Percentiles rank a stretch among this genome's conserved stretches.
Conservation (phyloP, 2,113 vertebrate genomes). For the Patagioenas fasciata region DNA sequence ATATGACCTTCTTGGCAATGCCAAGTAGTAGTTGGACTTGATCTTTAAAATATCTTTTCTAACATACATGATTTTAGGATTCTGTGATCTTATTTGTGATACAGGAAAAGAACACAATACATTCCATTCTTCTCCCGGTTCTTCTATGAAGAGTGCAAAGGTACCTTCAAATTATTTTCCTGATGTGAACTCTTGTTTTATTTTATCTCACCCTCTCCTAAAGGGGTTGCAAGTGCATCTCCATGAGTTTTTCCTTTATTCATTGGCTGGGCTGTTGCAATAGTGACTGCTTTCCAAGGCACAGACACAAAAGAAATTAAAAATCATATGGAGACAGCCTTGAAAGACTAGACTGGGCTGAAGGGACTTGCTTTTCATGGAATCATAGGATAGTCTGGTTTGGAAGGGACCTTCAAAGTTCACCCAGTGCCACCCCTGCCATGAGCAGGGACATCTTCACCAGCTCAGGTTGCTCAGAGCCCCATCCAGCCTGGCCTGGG, state of each 20-base stretch:
- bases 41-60: no score
- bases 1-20: no score
- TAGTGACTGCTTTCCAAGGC: background rate
- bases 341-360: background rate
- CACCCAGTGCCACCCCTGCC: no score
- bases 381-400: no score
- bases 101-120: background rate
- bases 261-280: background rate
- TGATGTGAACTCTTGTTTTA: background rate
- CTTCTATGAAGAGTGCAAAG: background rate
- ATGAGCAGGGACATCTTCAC: no score
- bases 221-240: background rate
- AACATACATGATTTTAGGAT: no score
- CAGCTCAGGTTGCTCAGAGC: no score
- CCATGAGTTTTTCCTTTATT: background rate
- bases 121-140: background rate
- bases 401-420: no score
- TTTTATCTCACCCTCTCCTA: background rate
- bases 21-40: no score
- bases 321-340: background rate
- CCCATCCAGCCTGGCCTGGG: no score
- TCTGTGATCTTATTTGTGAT: background rate
- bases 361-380: background rate
- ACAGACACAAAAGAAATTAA: background rate
- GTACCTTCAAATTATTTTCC: background rate